Conservation (phyloP, 2,888 invertebrate species). For the Eueremaeus valkanovi region DNA sequence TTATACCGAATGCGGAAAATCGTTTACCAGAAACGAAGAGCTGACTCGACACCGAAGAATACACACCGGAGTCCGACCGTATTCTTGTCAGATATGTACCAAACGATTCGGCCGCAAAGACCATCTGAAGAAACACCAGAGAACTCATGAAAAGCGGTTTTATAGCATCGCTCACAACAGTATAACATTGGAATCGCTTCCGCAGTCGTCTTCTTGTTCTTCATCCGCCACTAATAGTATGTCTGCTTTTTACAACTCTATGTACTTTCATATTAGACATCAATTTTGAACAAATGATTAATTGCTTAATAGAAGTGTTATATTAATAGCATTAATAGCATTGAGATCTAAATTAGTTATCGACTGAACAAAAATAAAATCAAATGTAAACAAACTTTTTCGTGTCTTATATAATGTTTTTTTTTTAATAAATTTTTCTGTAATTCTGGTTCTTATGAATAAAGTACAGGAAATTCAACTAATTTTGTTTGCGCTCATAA, state of each 20-base stretch:
- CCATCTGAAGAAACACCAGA: slow-evolving; percentile 86
- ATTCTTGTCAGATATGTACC: slow-evolving; percentile 77
- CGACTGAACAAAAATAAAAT: neutral
- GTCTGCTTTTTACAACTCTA: slow-evolving; percentile 20
- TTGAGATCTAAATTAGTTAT: neutral
- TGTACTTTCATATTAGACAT: slow-evolving; percentile 11
- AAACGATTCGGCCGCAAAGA: slow-evolving; percentile 90
- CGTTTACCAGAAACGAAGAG: slow-evolving; percentile 86
- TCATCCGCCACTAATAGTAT: neutral
- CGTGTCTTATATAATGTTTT: neutral
- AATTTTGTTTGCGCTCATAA: neutral
- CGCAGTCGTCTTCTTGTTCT: neutral
- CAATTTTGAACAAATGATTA: slow-evolving; percentile 2
- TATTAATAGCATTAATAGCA: neutral
- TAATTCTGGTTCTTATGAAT: neutral
- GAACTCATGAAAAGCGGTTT: slow-evolving; percentile 62
- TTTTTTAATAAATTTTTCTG: neutral
- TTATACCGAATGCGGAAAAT: slow-evolving; percentile 76
- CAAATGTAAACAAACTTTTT: slow-evolving; percentile 3
- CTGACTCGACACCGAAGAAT: slow-evolving; percentile 84
- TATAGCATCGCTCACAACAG: neutral
- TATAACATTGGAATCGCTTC: neutral
- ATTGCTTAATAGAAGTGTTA: neutral
- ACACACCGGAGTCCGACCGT: slow-evolving; percentile 79
- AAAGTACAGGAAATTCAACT: slow-evolving; percentile 18